Evolutionary conservation across 2,797 vertebrate species (phyloP).

Genomic region (Malacoraja senta): DNA sequence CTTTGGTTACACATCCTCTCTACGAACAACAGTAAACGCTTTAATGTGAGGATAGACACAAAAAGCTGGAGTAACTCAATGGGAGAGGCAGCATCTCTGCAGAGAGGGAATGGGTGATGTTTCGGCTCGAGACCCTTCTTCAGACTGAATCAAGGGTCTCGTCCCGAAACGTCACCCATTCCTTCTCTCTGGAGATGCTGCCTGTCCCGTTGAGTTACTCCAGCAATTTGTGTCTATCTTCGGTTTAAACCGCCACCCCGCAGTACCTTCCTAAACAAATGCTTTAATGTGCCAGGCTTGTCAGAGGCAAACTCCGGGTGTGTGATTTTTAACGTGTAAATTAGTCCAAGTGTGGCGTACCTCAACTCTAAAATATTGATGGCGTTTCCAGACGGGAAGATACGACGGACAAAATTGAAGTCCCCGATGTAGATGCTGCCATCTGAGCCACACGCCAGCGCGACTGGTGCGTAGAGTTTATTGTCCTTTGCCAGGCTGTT

Average conservation of each 20-base stretch:
- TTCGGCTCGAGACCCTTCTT: no score
- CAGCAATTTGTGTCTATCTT: no score
- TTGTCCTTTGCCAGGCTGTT: slow-evolving; percentile 75
- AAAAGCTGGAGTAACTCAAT: no score
- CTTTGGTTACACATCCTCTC: neutral
- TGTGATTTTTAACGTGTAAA: neutral
- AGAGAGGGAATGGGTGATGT: no score
- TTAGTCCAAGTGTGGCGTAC: slow-evolving; percentile 61
- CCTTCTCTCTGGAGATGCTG: no score
- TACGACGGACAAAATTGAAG: slow-evolving; percentile 88
- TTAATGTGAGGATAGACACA: neutral
- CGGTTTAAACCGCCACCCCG: no score
- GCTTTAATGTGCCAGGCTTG: neutral
- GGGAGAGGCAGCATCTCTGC: no score
- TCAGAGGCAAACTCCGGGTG: neutral
- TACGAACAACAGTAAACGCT: neutral
- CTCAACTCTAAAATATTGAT: slow-evolving; percentile 85
- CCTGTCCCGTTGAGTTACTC: no score
- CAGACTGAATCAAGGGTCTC: no score
- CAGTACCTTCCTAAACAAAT: no score
- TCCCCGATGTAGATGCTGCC: slow-evolving; percentile 89
- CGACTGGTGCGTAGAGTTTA: slow-evolving; percentile 91
- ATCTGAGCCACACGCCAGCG: slow-evolving; percentile 82
- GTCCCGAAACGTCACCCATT: no score
- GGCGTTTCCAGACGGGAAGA: slow-evolving; percentile 82